Conservation (phyloP, 1,140 invertebrate species). For the Cydia splendana region DNA sequence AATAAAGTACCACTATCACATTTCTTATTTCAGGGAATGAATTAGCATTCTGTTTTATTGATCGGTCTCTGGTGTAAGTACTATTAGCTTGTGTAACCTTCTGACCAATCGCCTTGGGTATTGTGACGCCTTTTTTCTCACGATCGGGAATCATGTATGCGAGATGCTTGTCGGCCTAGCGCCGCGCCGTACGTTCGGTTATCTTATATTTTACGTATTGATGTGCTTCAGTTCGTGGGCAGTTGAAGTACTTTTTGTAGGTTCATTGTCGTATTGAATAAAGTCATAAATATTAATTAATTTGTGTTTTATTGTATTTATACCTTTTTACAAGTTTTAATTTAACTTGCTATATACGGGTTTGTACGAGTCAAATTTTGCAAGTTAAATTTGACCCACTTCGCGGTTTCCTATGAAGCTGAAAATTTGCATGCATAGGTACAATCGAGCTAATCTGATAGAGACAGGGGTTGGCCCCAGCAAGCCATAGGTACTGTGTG, state of each 20-base stretch:
- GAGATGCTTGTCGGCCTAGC: constrained; percentile 44
- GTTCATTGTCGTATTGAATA: constrained; percentile 80
- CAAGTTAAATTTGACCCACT: too few species aligned
- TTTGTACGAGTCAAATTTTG: too few species aligned
- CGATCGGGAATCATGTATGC: constrained; percentile 75
- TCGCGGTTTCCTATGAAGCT: too few species aligned
- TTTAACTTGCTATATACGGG: too few species aligned
- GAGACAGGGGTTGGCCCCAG: too few species aligned
- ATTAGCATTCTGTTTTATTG: constrained; percentile 50
- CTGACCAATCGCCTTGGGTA: constrained; percentile 77
- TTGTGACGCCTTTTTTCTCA: constrained; percentile 73
- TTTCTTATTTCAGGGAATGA: background rate
- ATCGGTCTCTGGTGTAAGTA: constrained; percentile 69
- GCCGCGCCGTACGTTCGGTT: constrained; percentile 55
- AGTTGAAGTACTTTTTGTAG: constrained; percentile 78
- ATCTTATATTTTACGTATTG: constrained; percentile 71
- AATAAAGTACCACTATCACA: too few species aligned
- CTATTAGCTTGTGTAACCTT: constrained; percentile 69
- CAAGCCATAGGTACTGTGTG: too few species aligned
- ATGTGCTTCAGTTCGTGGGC: constrained; percentile 75
- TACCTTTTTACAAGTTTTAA: too few species aligned
- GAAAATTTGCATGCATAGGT: too few species aligned
- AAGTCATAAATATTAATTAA: constrained; percentile 76
- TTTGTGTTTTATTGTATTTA: constrained; percentile 40
- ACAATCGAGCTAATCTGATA: too few species aligned